A percentile compares a stretch with the other conserved stretches of the same genome.
These are phyloP conservation scores for Drosophila mulleri DNA, from an alignment of 2,888 invertebrate species.

Conservation along the genomic window DNA sequence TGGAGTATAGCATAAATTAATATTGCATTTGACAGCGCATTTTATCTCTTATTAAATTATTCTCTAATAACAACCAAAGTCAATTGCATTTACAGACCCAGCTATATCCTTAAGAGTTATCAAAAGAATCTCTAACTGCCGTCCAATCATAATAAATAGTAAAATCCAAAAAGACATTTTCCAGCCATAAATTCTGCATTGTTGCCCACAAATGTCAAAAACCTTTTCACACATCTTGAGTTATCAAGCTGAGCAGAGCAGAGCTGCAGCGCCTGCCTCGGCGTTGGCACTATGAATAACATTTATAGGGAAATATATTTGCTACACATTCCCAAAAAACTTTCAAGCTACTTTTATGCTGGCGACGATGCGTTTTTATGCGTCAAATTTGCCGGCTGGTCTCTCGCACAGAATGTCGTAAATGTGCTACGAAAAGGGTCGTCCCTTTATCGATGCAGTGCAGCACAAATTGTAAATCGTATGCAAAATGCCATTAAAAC, in stretches of 20 bases:
- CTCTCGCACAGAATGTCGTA: slow-evolving; percentile 33
- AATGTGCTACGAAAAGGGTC: slow-evolving; percentile 27
- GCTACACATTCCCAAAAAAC: slow-evolving; percentile 56
- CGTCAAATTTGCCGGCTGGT: slow-evolving; percentile 61
- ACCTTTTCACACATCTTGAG: slow-evolving; percentile 60
- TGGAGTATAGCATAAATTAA: too few relatives aligned
- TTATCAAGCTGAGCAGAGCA: neutral
- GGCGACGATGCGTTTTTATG: slow-evolving; percentile 69
- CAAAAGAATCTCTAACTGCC: neutral
- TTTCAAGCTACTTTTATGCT: slow-evolving; percentile 53
- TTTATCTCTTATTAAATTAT: neutral
- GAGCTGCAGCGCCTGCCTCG: too few relatives aligned
- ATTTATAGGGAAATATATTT: slow-evolving; percentile 44
- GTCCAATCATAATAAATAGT: slow-evolving; percentile 1
- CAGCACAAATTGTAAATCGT: slow-evolving; percentile 66
- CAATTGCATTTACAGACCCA: neutral
- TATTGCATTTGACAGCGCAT: too few relatives aligned
- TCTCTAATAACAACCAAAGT: neutral
- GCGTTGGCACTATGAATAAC: slow-evolving; percentile 52
- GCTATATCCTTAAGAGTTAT: neutral
- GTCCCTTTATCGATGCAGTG: slow-evolving; percentile 63
- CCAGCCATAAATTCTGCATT: slow-evolving; percentile 40
- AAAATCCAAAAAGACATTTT: slow-evolving; percentile 4
- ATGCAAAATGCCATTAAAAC: slow-evolving; percentile 75
- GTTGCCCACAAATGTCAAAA: slow-evolving; percentile 47